Conservation (phyloP, 2,797 vertebrate species). For the Gallirallus australis region DNA sequence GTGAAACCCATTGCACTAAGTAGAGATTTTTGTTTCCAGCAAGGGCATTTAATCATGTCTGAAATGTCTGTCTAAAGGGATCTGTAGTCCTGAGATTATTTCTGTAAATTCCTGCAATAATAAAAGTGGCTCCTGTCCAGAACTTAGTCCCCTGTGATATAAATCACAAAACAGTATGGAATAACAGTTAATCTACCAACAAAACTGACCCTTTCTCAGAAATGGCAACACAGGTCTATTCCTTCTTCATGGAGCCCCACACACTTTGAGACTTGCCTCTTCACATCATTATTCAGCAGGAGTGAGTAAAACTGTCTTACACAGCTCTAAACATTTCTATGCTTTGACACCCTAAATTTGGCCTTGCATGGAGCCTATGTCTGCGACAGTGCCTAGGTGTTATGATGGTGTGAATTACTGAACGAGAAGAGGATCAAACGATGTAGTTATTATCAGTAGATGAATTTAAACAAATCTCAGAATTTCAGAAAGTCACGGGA, state of each 20-base stretch:
- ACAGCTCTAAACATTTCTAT: not conserved
- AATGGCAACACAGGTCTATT: not conserved
- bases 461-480: not conserved
- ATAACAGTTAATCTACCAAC: not conserved
- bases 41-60: slow-evolving; percentile 53
- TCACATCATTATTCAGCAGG: not conserved
- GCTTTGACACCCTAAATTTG: not conserved
- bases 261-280: not conserved
- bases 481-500: not conserved
- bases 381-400: not conserved
- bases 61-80: slow-evolving; percentile 57
- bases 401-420: not conserved
- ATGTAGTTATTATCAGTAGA: not conserved
- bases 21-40: slow-evolving; percentile 47
- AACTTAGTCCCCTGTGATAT: not conserved
- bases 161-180: slow-evolving; percentile 20
- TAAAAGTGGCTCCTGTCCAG: slow-evolving; percentile 32
- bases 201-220: not conserved
- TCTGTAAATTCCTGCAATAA: slow-evolving; percentile 39
- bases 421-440: not conserved
- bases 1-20: slow-evolving; percentile 22
- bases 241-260: not conserved
- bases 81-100: slow-evolving; percentile 46
- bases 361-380: not conserved
- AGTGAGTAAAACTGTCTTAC: not conserved